These are phyloP conservation scores for Argyresthia goedartella DNA, from an alignment of 2,888 invertebrate species.

Conservation along the genomic window DNA sequence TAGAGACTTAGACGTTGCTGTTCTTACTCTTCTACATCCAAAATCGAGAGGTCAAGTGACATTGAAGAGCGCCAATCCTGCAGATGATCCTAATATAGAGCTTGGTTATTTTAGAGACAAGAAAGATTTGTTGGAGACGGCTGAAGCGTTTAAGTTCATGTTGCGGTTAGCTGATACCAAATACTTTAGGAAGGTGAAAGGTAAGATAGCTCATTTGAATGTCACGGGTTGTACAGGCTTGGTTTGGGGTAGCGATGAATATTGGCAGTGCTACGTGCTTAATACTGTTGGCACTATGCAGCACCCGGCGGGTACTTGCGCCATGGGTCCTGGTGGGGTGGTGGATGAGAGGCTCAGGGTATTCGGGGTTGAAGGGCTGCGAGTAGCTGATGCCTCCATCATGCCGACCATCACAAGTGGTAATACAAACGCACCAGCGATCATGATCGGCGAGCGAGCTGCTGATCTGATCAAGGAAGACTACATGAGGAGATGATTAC, in stretches of 20 bases:
- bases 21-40: constrained; percentile 36
- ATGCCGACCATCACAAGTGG: constrained; percentile 50
- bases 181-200: constrained; percentile 30
- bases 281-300: constrained; percentile 70
- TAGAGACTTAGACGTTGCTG: constrained; percentile 30
- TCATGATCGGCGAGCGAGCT: constrained; percentile 58
- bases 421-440: constrained; percentile 47
- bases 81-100: constrained; percentile 40
- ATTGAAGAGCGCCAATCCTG: constrained; percentile 34
- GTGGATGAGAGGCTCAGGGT: constrained; percentile 44
- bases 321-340: constrained; percentile 45
- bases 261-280: constrained; percentile 74
- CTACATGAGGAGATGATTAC: neutral
- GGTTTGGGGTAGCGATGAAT: constrained; percentile 64
- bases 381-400: constrained; percentile 49
- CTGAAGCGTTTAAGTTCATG: constrained; percentile 36
- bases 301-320: constrained; percentile 67
- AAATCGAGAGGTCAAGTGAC: constrained; percentile 41
- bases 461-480: constrained; percentile 53
- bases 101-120: constrained; percentile 36
- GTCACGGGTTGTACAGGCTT: constrained; percentile 65
- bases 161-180: constrained; percentile 30
- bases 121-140: constrained; percentile 27
- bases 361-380: constrained; percentile 30
- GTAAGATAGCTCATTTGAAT: constrained; percentile 25